Evolutionary conservation across 2,888 invertebrate genomes (phyloP).

Genomic region (Nasonovia ribisnigri): DNA sequence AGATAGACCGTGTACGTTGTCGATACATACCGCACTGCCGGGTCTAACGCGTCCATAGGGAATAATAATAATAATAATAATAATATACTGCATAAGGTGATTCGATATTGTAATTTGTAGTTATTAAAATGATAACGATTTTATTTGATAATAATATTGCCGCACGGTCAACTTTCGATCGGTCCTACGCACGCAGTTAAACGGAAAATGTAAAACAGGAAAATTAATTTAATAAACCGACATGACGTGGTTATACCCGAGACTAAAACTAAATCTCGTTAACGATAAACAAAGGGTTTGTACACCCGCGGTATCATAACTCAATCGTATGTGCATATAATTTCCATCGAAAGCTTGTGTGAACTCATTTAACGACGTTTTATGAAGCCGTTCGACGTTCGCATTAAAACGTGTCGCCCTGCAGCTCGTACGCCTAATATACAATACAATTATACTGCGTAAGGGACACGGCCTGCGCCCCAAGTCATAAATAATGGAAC

Average conservation of each 20-base stretch:
- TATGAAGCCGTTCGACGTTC: not conserved
- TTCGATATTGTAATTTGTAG: not conserved
- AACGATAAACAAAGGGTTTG: not conserved
- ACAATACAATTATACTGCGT: not conserved
- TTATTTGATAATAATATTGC: not conserved
- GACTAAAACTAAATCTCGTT: not conserved
- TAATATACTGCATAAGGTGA: not conserved
- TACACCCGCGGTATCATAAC: not conserved
- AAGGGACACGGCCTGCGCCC: not conserved
- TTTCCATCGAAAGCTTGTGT: not conserved
- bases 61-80: not conserved
- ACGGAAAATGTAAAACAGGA: not conserved
- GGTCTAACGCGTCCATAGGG: not conserved
- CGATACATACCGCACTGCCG: not conserved
- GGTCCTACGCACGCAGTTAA: not conserved
- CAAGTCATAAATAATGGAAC: not conserved
- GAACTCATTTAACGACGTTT: not conserved
- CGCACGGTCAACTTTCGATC: not conserved
- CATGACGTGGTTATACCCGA: not conserved
- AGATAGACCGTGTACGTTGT: not conserved
- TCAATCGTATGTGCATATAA: not conserved
- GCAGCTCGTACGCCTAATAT: not conserved
- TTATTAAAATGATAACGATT: not conserved
- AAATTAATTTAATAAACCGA: slow-evolving; percentile 16
- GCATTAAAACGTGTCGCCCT: not conserved